Base-by-base conservation (phyloP, 2,888 invertebrate species). In the Colletes collaris region DNA sequence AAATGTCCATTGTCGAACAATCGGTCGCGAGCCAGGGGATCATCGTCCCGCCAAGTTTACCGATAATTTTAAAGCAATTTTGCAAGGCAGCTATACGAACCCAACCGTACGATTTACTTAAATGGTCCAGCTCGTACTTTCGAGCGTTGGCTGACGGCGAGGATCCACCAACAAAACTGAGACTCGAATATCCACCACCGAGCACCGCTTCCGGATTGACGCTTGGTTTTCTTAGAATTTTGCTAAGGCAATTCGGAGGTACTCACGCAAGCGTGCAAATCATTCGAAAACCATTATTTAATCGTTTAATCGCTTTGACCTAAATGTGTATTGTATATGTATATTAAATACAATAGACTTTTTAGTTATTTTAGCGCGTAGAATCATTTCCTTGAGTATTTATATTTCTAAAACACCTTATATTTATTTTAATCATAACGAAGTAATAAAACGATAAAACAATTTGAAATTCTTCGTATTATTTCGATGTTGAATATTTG, bases 51-150 rank as follows among this genome's bases (percentile, higher is more conserved):
- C 96, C 97, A 0, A 96, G 96, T 85, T 95, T 97, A 88, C 98
- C 98, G 0, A 96, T 96, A 89, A 96, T 98, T 66, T 93, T 98
- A 71, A 97, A 98, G 92, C 96, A 97, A 90, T 98, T 96, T 90
- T 97, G 97, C 58, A 98, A 98, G 94, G 97, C 98, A 49, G 98
- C 98, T 0, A 98, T 98, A 74, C 95, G 97, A 88, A 97, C 97
- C 3, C 98, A 98, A 91, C 98, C 98, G 0, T 96, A 96, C 85
- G 98, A 98, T 93, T 94, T 98, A 0, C 94, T 98, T 0, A 94
- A 93, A 82, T 98, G 98, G 98, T 97, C 97, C 0, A 96, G 95
- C 37, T 95, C 96, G 10, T 97, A 97, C 92, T 98, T 97, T 93
- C 95, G 95, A 59, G 97, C 97, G 0, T 93, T 98, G 83, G 95